Conservation (phyloP, 2,797 vertebrate genomes). For the Tauraco hartlaubi region DNA sequence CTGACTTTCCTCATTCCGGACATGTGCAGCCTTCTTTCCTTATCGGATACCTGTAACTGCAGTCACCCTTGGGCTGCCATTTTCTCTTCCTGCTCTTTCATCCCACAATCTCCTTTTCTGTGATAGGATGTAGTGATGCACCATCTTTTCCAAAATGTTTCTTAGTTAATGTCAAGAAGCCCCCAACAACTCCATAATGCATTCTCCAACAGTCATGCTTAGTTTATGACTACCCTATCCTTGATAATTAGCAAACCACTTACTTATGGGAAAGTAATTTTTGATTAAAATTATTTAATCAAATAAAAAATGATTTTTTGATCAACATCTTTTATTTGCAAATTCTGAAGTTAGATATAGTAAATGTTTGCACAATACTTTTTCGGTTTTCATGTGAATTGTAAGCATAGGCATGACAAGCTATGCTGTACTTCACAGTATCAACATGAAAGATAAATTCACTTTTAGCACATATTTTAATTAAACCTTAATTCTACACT, state of each 20-base stretch:
- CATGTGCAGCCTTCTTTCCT: neutral
- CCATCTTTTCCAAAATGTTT: neutral
- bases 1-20: neutral
- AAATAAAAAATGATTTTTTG: neutral
- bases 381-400: neutral
- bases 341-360: neutral
- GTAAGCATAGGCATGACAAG: neutral
- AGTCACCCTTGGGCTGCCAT: neutral
- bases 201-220: neutral
- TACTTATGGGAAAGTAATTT: constrained; percentile 10
- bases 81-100: neutral
- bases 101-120: neutral
- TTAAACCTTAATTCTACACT: neutral
- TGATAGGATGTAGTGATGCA: neutral
- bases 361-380: neutral
- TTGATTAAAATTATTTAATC: no score
- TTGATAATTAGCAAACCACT: constrained; percentile 31
- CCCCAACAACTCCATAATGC: neutral
- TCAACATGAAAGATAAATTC: neutral
- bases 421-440: neutral
- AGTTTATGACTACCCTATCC: neutral
- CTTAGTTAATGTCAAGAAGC: neutral
- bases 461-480: neutral
- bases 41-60: neutral
- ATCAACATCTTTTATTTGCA: neutral